Percentiles rank a stretch among this genome's conserved stretches.
phyloP scores from a whole-genome alignment of 2,888 invertebrate genomes.

The Agonopterix subpropinquella region DNA sequence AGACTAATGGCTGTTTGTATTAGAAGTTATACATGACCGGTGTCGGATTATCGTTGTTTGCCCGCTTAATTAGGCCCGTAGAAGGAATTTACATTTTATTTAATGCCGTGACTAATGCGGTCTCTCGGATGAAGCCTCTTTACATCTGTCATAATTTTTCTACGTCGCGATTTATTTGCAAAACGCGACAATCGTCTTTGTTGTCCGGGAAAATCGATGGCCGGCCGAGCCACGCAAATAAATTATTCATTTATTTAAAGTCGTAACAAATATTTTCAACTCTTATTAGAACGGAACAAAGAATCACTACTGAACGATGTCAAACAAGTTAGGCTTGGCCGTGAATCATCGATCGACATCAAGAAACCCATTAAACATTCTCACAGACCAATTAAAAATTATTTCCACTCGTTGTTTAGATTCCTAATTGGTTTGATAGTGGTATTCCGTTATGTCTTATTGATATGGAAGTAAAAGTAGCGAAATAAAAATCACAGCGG shows the following conservation, averaged over 20 bases:
- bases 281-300: constrained; percentile 35
- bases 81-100: constrained; percentile 56
- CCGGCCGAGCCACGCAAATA: constrained; percentile 34
- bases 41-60: constrained; percentile 48
- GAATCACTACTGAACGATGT: constrained; percentile 37
- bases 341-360: constrained; percentile 37
- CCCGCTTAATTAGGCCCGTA: constrained; percentile 49
- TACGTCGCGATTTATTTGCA: constrained; percentile 69
- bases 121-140: constrained; percentile 38
- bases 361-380: constrained; percentile 28
- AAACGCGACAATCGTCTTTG: constrained; percentile 63
- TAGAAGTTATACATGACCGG: constrained; percentile 24
- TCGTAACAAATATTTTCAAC: constrained; percentile 32
- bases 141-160: constrained; percentile 74
- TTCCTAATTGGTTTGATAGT: constrained; percentile 40
- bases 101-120: constrained; percentile 63
- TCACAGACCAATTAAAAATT: constrained; percentile 48
- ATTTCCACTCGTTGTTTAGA: constrained; percentile 43
- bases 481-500: constrained; percentile 54
- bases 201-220: constrained; percentile 36
- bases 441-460: constrained; percentile 39
- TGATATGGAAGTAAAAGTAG: constrained; percentile 41
- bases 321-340: constrained; percentile 27
- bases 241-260: constrained; percentile 56
- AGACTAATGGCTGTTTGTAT: constrained; percentile 39